phyloP scores from a whole-genome alignment of 2,797 vertebrate genomes.

The Alfaro cultratus region DNA sequence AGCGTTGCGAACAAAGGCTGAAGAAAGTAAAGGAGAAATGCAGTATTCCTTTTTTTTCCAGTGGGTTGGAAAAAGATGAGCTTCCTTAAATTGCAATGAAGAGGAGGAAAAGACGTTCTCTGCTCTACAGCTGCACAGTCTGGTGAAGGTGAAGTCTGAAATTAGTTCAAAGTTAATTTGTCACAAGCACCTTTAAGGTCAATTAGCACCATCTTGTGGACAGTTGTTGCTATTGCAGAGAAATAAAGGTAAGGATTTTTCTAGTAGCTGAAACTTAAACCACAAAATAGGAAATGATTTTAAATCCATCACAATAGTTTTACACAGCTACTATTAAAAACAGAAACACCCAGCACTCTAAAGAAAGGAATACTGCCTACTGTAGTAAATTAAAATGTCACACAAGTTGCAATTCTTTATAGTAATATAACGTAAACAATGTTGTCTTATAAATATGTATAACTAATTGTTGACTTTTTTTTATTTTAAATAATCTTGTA shows the following conservation, averaged over 20 bases:
- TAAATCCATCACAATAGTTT: slow-evolving; percentile 18
- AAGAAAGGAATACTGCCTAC: slow-evolving; percentile 78
- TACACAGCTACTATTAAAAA: slow-evolving; percentile 13
- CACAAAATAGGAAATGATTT: slow-evolving; percentile 11
- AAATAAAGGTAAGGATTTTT: not conserved
- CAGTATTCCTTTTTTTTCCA: slow-evolving; percentile 74
- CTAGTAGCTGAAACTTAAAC: slow-evolving; percentile 17
- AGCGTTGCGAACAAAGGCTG: slow-evolving; percentile 60
- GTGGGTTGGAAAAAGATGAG: slow-evolving; percentile 12
- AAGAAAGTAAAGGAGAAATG: slow-evolving; percentile 59
- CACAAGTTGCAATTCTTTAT: slow-evolving; percentile 71
- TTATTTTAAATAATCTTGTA: slow-evolving; percentile 79
- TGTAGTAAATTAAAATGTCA: slow-evolving; percentile 36
- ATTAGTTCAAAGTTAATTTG: not conserved
- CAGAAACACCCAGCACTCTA: slow-evolving; percentile 34
- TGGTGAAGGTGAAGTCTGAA: not conserved
- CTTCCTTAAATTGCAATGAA: slow-evolving; percentile 4
- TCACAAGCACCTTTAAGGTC: not conserved
- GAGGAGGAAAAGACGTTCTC: not conserved
- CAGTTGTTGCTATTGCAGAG: slow-evolving; percentile 40
- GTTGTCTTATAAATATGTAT: slow-evolving; percentile 82
- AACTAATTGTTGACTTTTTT: slow-evolving; percentile 79
- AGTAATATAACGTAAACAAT: slow-evolving; percentile 75
- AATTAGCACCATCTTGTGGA: slow-evolving; percentile 53
- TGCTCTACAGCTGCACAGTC: not conserved